A percentile compares a stretch with the other conserved stretches of the same genome.
Evolutionary conservation across 2,113 vertebrate genomes (phyloP).

Genomic region (Oncorhynchus mykiss): DNA sequence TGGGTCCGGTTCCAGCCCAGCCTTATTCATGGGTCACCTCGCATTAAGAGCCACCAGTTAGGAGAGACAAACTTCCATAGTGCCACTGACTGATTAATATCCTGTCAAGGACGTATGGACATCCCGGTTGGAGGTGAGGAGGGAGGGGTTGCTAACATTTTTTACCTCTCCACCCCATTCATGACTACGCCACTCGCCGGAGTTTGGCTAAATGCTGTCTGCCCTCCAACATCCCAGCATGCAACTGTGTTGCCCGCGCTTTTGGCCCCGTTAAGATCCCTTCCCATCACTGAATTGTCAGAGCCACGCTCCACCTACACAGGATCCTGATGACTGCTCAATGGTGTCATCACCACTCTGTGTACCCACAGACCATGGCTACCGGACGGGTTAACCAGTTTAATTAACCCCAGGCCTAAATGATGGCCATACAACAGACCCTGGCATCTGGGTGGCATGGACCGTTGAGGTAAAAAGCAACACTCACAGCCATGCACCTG

Average conservation of each 20-base stretch:
- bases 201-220: constrained; percentile 42
- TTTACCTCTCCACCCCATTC: neutral
- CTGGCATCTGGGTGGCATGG: constrained; percentile 58
- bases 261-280: constrained; percentile 51
- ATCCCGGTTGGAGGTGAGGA: constrained; percentile 19
- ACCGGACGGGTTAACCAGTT: constrained; percentile 55
- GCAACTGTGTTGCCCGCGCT: constrained; percentile 45
- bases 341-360: constrained; percentile 48
- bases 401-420: constrained; percentile 71
- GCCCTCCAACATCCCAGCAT: constrained; percentile 53
- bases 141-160: constrained; percentile 24
- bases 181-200: constrained; percentile 38
- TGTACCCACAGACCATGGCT: constrained; percentile 16
- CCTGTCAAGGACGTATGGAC: constrained; percentile 37
- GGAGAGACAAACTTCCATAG: constrained; percentile 38
- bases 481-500: constrained; percentile 17
- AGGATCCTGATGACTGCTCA: constrained; percentile 65
- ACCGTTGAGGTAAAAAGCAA: constrained; percentile 36
- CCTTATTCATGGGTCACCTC: constrained; percentile 67
- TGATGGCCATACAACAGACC: constrained; percentile 47
- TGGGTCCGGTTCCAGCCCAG: constrained; percentile 63
- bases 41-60: constrained; percentile 27
- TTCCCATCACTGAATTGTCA: constrained; percentile 59
- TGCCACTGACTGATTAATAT: constrained; percentile 43
- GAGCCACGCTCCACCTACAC: constrained; percentile 58